phyloP scores from a whole-genome alignment of 2,113 vertebrate genomes.

The cat (Felis catus) region F.catus_Fca126_mat1.0 CM031420.1:29770001-29770500 shows the following conservation, averaged over 20 bases:
- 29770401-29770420: conserved; percentile 48
- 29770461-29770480: conserved; percentile 45
- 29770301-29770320: conserved; percentile 70
- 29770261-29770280: conserved; percentile 26
- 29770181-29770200: neutral
- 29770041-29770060: neutral
- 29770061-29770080: conserved; percentile 30
- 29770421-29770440: conserved; percentile 58
- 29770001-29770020: conserved; percentile 29
- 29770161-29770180: neutral
- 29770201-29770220: neutral
- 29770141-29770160: neutral
- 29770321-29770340: conserved; percentile 59
- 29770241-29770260: conserved; percentile 34
- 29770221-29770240: neutral
- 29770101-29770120: neutral
- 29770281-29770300: conserved; percentile 8
- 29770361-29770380: conserved; percentile 47
- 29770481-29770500: conserved; percentile 26
- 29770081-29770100: neutral
- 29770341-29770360: conserved; percentile 61
- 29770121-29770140: neutral
- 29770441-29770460: conserved; percentile 37
- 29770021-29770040: neutral
- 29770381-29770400: conserved; percentile 41